Conservation (phyloP, 2,113 vertebrate species). For the Mastomys natalensis region DNA sequence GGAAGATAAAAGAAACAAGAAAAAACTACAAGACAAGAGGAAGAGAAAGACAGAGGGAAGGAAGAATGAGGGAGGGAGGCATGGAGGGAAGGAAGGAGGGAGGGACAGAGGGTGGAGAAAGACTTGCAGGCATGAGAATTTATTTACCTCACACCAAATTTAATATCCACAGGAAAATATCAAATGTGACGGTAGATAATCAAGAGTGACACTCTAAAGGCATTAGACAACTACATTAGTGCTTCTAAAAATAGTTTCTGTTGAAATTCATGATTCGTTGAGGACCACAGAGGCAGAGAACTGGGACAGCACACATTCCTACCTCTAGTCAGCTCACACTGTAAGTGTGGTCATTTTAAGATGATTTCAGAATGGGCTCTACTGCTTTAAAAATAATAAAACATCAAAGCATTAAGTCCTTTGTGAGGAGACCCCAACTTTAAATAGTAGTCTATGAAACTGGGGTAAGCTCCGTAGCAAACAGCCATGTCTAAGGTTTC, state of each 20-base stretch:
- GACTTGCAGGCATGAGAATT: not conserved
- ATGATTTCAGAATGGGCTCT: not conserved
- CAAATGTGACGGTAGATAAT: not conserved
- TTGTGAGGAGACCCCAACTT: not conserved
- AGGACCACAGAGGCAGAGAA: accelerated
- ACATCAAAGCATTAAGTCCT: not conserved
- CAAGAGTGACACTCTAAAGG: not conserved
- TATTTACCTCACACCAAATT: not conserved
- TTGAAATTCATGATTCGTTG: not conserved
- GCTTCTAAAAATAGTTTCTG: not conserved
- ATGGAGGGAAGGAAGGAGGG: not conserved
- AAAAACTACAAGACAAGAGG: not conserved
- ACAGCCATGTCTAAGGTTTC: not conserved
- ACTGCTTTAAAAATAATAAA: not conserved
- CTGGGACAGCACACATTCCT: not conserved
- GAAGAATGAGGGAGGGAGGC: not conserved
- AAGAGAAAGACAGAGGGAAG: not conserved
- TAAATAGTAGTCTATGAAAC: not conserved
- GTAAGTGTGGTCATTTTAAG: not conserved
- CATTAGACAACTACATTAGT: not conserved
- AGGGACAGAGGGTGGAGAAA: too few relatives aligned
- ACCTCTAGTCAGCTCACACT: not conserved
- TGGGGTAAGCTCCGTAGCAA: not conserved
- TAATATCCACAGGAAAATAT: not conserved
- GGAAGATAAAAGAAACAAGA: not conserved